Evolutionary conservation across 2,888 invertebrate genomes (phyloP).

Genomic region (Rhagophthalmus giganteus): DNA sequence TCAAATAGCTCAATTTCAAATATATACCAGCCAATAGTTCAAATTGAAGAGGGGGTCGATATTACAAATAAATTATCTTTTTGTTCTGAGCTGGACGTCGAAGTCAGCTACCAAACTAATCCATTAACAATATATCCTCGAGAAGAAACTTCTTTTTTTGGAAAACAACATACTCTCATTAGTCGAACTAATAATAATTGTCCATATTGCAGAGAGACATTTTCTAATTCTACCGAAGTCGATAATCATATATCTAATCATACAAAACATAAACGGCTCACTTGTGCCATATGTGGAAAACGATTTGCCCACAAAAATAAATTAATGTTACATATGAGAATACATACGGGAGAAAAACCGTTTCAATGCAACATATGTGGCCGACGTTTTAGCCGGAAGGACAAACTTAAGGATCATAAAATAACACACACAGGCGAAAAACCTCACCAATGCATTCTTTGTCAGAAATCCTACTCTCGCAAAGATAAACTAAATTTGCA

Average conservation of each 20-base stretch:
- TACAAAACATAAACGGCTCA: slow-evolving; percentile 7
- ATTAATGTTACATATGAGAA: slow-evolving; percentile 17
- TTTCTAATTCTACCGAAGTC: background rate
- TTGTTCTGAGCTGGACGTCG: slow-evolving; percentile 18
- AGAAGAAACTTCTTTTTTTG: background rate
- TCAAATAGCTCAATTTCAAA: too few species aligned
- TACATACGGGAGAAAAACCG: slow-evolving; percentile 24
- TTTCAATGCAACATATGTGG: slow-evolving; percentile 15
- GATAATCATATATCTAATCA: slow-evolving; percentile 5
- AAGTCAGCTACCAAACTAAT: slow-evolving; percentile 1
- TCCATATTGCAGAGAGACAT: slow-evolving; percentile 6
- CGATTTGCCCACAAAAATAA: slow-evolving; percentile 24
- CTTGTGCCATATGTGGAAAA: slow-evolving; percentile 13
- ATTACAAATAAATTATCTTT: background rate
- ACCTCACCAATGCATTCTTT: slow-evolving; percentile 21
- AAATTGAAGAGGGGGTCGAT: background rate
- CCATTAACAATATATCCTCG: background rate
- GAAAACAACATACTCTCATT: too few species aligned
- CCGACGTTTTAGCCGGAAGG: slow-evolving; percentile 16
- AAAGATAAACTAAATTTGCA: slow-evolving; percentile 22
- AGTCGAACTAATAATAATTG: slow-evolving; percentile 4
- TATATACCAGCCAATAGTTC: background rate
- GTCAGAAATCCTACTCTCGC: slow-evolving; percentile 17
- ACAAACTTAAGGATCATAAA: slow-evolving; percentile 20
- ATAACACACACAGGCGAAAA: slow-evolving; percentile 22